phyloP scores from a whole-genome alignment of 2,888 invertebrate species.

The Lymantria dispar region DNA sequence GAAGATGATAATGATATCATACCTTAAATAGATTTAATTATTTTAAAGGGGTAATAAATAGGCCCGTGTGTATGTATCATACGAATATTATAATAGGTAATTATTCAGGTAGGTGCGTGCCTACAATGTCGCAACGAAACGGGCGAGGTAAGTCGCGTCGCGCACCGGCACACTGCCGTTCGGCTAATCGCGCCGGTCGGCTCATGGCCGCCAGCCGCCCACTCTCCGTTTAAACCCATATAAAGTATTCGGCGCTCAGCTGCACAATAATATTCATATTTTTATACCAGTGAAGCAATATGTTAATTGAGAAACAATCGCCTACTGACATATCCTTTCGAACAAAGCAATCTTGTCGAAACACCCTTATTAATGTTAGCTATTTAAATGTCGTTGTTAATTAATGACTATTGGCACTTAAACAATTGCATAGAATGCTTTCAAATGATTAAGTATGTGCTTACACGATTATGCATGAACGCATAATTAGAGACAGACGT shows the following conservation, averaged over 20 bases:
- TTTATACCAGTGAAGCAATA: constrained; percentile 66
- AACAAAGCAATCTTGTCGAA: constrained; percentile 25
- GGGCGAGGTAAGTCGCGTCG: constrained; percentile 24
- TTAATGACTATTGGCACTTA: constrained; percentile 15
- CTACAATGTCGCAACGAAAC: constrained; percentile 62
- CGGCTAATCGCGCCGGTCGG: constrained; percentile 67
- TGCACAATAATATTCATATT: constrained; percentile 72
- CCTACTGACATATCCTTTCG: constrained; percentile 33
- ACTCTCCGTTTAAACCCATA: constrained; percentile 77
- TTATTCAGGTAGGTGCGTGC: constrained; percentile 59
- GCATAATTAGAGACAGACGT: constrained; percentile 6
- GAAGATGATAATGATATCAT: no score
- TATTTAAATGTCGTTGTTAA: constrained; percentile 14
- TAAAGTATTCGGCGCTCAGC: constrained; percentile 67
- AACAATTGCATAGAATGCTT: constrained; percentile 7
- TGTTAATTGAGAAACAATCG: constrained; percentile 63
- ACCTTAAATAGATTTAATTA: background rate
- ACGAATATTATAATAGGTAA: constrained; percentile 44
- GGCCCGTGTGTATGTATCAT: constrained; percentile 13
- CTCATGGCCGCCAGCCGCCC: constrained; percentile 79
- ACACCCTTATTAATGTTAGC: constrained; percentile 22
- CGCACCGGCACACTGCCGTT: constrained; percentile 24
- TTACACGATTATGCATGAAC: constrained; percentile 4
- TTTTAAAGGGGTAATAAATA: background rate
- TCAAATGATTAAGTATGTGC: background rate